Percentiles rank a stretch among this genome's conserved stretches.
These are phyloP conservation scores for Sardina pilchardus DNA, from an alignment of 2,113 vertebrate species.

Conservation along the genomic window DNA sequence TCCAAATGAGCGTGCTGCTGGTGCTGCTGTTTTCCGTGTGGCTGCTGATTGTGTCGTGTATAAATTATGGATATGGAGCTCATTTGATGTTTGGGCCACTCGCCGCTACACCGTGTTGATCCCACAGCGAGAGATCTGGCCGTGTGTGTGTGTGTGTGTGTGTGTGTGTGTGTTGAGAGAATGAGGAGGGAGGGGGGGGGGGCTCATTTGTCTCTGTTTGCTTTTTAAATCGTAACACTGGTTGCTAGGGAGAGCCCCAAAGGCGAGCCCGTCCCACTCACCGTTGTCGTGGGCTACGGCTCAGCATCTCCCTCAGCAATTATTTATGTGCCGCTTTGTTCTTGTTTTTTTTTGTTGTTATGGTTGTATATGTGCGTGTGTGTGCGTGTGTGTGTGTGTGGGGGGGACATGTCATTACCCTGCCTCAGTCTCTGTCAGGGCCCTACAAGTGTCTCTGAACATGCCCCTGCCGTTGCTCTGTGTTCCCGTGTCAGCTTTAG, in stretches of 20 bases:
- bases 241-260: slow-evolving; percentile 40
- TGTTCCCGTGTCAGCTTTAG: neutral
- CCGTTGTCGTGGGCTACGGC: slow-evolving; percentile 47
- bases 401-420: neutral
- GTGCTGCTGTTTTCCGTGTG: neutral
- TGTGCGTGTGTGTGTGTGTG: neutral
- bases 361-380: neutral
- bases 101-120: neutral
- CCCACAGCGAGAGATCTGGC: neutral
- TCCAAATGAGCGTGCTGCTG: neutral
- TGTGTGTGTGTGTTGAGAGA: slow-evolving; percentile 20
- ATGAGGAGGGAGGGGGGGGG: slow-evolving; percentile 55
- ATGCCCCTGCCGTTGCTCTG: neutral
- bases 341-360: neutral
- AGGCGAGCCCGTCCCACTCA: slow-evolving; percentile 39
- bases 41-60: slow-evolving; percentile 13
- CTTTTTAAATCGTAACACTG: slow-evolving; percentile 40
- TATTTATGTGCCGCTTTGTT: neutral
- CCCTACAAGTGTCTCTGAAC: neutral
- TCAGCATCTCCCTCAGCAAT: slow-evolving; percentile 30
- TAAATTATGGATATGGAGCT: slow-evolving; percentile 34
- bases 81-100: neutral
- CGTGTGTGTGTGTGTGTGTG: neutral
- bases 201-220: slow-evolving; percentile 47
- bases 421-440: neutral